Percentiles rank a stretch among this genome's conserved stretches.
Evolutionary conservation across 2,888 invertebrate species (phyloP).

Genomic region (Phyllotreta cruciferae): DNA sequence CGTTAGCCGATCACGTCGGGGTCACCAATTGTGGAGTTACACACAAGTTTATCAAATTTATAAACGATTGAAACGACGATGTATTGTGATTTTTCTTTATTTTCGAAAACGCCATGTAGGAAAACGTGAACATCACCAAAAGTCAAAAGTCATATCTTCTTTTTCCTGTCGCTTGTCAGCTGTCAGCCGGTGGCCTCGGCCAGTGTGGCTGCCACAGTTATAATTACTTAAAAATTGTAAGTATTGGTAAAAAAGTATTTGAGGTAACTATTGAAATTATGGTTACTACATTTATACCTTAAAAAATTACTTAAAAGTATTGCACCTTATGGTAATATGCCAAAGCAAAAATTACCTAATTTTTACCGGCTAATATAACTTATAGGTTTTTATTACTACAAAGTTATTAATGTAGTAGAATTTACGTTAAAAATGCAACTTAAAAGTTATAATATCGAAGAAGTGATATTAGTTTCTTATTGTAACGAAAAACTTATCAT

Average conservation of each 20-base stretch:
- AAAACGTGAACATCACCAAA: no score
- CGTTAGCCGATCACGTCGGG: no score
- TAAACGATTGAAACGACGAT: no score
- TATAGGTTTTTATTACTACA: background rate
- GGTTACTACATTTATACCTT: background rate
- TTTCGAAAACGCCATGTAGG: no score
- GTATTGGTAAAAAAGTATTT: background rate
- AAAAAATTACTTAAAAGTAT: background rate
- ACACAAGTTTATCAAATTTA: no score
- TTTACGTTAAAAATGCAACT: slow-evolving; percentile 1
- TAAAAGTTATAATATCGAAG: background rate
- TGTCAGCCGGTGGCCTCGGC: no score
- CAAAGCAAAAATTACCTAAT: background rate
- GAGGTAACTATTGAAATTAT: background rate
- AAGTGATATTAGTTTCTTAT: background rate
- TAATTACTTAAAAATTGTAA: background rate
- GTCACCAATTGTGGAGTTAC: no score
- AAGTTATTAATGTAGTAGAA: background rate
- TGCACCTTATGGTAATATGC: background rate
- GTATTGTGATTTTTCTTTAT: no score
- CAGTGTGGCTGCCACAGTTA: no score
- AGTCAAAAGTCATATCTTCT: no score
- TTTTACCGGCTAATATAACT: background rate
- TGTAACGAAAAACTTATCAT: background rate
- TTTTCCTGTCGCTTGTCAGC: no score